Evolutionary conservation across 2,888 invertebrate species (phyloP), one percentile per base, ranked within the genome.

Genomic region (Biston betularia): DNA sequence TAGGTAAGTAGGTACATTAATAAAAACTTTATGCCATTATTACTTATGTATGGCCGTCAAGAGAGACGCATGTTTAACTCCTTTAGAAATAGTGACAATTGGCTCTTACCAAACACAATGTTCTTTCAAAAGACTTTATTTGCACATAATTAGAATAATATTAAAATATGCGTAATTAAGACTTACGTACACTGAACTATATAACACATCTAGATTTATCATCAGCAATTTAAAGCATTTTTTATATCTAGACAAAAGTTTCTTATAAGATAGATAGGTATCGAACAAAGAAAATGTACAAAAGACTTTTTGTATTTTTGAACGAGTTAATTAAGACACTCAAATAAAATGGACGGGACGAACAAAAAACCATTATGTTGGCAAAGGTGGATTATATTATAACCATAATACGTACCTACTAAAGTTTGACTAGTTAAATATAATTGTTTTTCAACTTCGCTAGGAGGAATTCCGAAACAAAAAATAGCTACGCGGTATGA

Each of bases 81-180:
- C 34, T 35, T 49, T 53, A 56, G 55, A 60, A 60, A 60, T 60
- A 61, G 12, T 40, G 35, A 61, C 58, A 64, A 64, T 40, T 53
- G 48, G 44, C 44, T 57, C n/a, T 38, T 14, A 24, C 11, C 11
- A 57, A 45, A 45, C 57, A 57, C 50, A 57, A 38, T 14, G 2
- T 54, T 42, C 40, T 54, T 54, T 42, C 48, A 54, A 64, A 46
- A 64, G 54, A 12, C 40, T 48, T 40, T 59, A 48, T 59, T 44
- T 54, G 46, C 54, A 44, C 48, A 48, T 34, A 42, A 54, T 42
- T 54, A 54, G 24, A 42, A 42, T 54, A 54, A 54, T 24, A 15
- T 24, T 11, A 54, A 54, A 54, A 54, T 40, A 54, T 54, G 15
- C 54, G 54, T 44, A 54, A 54, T 33, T 42, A 54, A 33, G 33